Evolutionary conservation across 2,888 invertebrate species (phyloP).

Genomic region (Chrysolina americana): DNA sequence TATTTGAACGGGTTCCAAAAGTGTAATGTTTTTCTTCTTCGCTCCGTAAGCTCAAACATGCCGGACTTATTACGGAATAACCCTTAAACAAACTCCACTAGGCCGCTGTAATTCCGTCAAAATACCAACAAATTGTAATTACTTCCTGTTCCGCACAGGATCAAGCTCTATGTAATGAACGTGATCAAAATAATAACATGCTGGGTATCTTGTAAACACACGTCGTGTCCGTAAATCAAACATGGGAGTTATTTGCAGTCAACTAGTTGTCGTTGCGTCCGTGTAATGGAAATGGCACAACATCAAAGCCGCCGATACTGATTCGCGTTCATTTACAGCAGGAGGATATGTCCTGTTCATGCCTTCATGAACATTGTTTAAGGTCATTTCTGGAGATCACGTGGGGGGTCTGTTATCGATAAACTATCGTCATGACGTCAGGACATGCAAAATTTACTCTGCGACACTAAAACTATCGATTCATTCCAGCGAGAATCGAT

Average conservation of each 20-base stretch:
- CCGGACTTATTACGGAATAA: neutral
- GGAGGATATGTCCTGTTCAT: conserved; percentile 10
- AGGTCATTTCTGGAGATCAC: too few species aligned
- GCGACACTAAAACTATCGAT: too few species aligned
- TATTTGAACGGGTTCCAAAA: too few species aligned
- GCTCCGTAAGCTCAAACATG: neutral
- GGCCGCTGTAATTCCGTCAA: neutral
- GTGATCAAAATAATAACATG: conserved; percentile 23
- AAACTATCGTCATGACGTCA: too few species aligned
- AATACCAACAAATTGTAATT: conserved; percentile 17
- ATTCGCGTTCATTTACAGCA: neutral
- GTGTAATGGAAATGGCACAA: conserved; percentile 44
- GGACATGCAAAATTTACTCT: too few species aligned
- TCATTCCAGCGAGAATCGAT: too few species aligned
- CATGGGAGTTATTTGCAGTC: conserved; percentile 52
- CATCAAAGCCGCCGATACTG: conserved; percentile 19
- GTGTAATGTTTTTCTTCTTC: too few species aligned
- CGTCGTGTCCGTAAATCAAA: conserved; percentile 51
- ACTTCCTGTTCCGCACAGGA: conserved; percentile 2
- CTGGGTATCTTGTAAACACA: conserved; percentile 46
- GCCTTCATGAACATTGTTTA: neutral
- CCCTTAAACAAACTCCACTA: neutral
- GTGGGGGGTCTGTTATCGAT: too few species aligned
- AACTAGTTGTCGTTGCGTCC: conserved; percentile 43
- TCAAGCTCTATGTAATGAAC: conserved; percentile 19